Base-by-base conservation (phyloP, 2,888 invertebrate genomes). In the Caenorhabditis sinica region DNA sequence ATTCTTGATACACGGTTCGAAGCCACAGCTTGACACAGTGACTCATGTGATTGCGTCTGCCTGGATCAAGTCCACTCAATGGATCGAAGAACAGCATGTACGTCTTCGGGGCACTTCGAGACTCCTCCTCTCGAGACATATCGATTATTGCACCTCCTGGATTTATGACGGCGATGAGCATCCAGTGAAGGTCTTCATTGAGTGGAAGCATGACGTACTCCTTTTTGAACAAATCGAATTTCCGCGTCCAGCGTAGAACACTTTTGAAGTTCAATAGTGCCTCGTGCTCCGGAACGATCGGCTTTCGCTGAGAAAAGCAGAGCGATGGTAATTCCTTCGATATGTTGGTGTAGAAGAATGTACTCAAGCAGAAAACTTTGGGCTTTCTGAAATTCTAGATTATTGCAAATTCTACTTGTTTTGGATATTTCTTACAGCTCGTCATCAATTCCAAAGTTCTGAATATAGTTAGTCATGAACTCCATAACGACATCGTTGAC, bases 181-280 rank as follows among this genome's bases (percentile, higher is more conserved):
- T 82, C 89, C 92, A 92, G 68, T 92, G 92, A 45, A 86, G 97
- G 94, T 96, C 96, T 94, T 98, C 97, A 94, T 98, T 98, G 75
- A 99, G 97, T 87, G 99, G 99, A 93, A 99, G 96, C 87, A 99
- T 95, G 85, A 99, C 95, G 93, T 96, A 98, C 93, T 98, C 98
- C 94, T 98, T 98, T 65, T 96, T 95, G 93, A 99, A 99, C 72
- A 99, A 95, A 93, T 99, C 97, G 0, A 98, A 96, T 93, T 96
- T 95, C 93, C 97, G 97, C 0, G 98, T 98, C 98, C 99, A 99
- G 28, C 96, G 96, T 93, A 49, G 15, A 40, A 49, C 13, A 17
- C 65, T 71, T 2, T 28, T n/a, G 33, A 33, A 33, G 11, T 58
- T 33, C 20, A 71, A 23, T 2, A 40, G 6, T 2, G 0, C n/a